Conservation (phyloP, 2,113 vertebrate genomes). For the Ochotona curzoniae region DNA sequence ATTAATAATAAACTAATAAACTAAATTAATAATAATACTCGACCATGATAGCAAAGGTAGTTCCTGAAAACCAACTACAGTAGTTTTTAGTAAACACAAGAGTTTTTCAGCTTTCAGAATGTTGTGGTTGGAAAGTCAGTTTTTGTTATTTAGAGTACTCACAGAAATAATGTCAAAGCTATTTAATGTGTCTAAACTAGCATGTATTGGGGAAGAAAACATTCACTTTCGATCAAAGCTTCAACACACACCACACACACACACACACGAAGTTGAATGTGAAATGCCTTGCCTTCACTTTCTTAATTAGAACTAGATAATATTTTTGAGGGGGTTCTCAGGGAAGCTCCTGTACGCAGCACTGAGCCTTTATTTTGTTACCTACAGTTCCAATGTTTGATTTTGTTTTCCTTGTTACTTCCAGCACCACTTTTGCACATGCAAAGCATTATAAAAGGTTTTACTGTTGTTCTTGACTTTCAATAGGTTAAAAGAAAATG, state of each 20-base stretch:
- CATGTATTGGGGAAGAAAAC: not conserved
- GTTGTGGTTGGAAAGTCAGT: not conserved
- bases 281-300: not conserved
- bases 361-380: not conserved
- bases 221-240: not conserved
- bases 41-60: not conserved
- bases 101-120: conserved; percentile 20
- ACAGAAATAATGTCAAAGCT: not conserved
- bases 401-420: not conserved
- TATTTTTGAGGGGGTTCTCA: not conserved
- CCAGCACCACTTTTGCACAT: not conserved
- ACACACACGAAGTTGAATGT: not conserved
- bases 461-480: not conserved
- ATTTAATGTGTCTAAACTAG: not conserved
- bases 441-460: not conserved
- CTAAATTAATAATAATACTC: not conserved
- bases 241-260: not conserved
- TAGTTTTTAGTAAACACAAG: not conserved
- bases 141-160: not conserved
- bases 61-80: conserved; percentile 13
- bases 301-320: not conserved
- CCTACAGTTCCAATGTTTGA: not conserved
- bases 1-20: not conserved
- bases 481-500: not conserved
- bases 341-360: not conserved